Evolutionary conservation across 2,113 vertebrate genomes (phyloP).

Genomic region (Cinclus cinclus): DNA sequence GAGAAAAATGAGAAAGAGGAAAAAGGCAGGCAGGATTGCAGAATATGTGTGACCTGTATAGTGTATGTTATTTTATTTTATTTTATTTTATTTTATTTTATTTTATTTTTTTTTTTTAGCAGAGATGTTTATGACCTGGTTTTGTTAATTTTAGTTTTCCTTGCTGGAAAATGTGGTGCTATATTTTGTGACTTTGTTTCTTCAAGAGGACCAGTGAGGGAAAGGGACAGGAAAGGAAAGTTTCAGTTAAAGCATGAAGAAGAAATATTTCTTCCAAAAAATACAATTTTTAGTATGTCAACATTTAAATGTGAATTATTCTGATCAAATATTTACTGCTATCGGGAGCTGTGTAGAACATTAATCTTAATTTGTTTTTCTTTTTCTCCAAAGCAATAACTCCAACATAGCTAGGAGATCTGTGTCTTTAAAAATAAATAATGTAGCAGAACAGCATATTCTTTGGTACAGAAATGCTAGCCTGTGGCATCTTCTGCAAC

Average conservation of each 20-base stretch:
- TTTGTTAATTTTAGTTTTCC: background rate
- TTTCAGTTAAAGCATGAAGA: background rate
- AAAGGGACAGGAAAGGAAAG: background rate
- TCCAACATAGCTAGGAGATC: conserved; percentile 34
- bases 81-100: background rate
- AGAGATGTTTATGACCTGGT: background rate
- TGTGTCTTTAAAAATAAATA: conserved; percentile 64
- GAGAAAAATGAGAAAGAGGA: background rate
- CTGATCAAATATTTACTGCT: conserved; percentile 69
- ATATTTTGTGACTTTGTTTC: background rate
- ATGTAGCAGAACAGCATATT: background rate
- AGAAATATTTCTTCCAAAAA: conserved; percentile 37
- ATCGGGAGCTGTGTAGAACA: conserved; percentile 18
- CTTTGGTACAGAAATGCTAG: background rate
- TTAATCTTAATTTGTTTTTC: conserved; percentile 58
- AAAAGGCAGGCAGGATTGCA: background rate
- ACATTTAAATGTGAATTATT: conserved; percentile 62
- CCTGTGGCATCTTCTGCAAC: background rate
- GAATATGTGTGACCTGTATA: background rate
- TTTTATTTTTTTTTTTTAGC: background rate
- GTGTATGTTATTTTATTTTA: too few species aligned
- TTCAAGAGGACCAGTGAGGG: background rate
- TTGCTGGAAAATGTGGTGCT: background rate
- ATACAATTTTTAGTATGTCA: conserved; percentile 45
- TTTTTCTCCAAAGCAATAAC: conserved; percentile 60